Evolutionary conservation across 2,797 vertebrate genomes (phyloP), one percentile per base, ranked within the genome.

Genomic region (Brachyalestes nurse): DNA sequence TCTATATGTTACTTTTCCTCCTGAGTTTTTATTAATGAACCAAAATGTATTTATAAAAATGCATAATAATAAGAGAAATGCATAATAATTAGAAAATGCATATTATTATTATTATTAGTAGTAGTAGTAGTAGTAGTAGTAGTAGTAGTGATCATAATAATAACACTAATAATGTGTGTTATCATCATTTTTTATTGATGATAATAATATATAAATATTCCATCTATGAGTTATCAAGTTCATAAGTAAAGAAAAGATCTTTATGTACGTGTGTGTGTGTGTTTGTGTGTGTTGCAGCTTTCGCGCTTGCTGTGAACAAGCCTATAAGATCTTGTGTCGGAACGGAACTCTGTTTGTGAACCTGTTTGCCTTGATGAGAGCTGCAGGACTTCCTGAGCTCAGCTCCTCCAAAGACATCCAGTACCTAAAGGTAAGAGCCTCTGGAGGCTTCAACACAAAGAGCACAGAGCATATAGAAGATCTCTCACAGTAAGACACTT

Each of bases 361-460:
- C 88, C 95, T 99, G 77, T 98, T 99, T 69, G 95, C 96, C 67
- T 96, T 99, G 92, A 99, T 99, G 98, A 97, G 97, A 90, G 98
- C 98, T 17, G 98, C 98, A 0, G 98, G 97, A 21, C 93, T 99
- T 78, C 98, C 98, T 0, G 98, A 99, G 88, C 97, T 99, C 88
- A 97, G 95, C 87, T 99, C 95, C 89, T 97, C 96, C 86, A 99
- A 99, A 90, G 98, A 99, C 87, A 99, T 97, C 88, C 98, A 99
- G 92, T 99, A 99, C 84, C 93, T 99, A 8, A 99, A 99, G 97
- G 98, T 97, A 66, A 90, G 71, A 64, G 47, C 23, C 45, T 17
- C 19, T 34, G 12, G 57, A 16, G 6, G 47, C 65, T 60, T 67
- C 45, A 23, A 10, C n/a, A 14, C 45, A 58, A 38, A 16, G 14